Conservation (phyloP, 35 echinoderm and acorn worm species). For the Apostichopus californicus region DNA sequence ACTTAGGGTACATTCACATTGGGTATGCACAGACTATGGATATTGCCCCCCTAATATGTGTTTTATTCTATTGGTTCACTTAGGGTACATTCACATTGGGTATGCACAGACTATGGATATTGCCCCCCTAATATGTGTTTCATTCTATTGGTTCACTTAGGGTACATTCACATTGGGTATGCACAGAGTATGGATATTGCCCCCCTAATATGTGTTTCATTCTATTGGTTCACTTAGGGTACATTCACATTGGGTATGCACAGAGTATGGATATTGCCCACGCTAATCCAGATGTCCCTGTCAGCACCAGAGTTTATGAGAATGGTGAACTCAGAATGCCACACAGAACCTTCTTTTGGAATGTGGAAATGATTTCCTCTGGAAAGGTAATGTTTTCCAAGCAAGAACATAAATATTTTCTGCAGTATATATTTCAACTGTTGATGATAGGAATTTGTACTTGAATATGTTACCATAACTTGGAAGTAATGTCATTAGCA, state of each 20-base stretch:
- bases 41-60: no score
- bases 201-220: background rate
- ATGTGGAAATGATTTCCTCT: slow-evolving; percentile 76
- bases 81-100: no score
- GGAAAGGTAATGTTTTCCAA: slow-evolving; percentile 69
- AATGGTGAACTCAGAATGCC: slow-evolving; percentile 64
- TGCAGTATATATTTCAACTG: no score
- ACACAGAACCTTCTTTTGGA: slow-evolving; percentile 74
- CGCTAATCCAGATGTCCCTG: slow-evolving; percentile 74
- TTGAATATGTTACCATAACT: no score
- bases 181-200: slow-evolving; percentile 65
- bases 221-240: slow-evolving; percentile 41
- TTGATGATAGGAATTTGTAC: no score
- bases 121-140: slow-evolving; percentile 12
- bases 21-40: no score
- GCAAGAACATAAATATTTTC: background rate
- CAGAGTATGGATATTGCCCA: slow-evolving; percentile 71
- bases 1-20: no score
- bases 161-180: slow-evolving; percentile 71
- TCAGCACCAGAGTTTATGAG: slow-evolving; percentile 83
- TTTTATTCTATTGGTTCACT: no score
- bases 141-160: background rate
- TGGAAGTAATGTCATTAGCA: no score
- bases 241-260: slow-evolving; percentile 75
- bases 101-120: no score